Conservation (phyloP, 2,797 vertebrate species). For the Balearica regulorum region DNA sequence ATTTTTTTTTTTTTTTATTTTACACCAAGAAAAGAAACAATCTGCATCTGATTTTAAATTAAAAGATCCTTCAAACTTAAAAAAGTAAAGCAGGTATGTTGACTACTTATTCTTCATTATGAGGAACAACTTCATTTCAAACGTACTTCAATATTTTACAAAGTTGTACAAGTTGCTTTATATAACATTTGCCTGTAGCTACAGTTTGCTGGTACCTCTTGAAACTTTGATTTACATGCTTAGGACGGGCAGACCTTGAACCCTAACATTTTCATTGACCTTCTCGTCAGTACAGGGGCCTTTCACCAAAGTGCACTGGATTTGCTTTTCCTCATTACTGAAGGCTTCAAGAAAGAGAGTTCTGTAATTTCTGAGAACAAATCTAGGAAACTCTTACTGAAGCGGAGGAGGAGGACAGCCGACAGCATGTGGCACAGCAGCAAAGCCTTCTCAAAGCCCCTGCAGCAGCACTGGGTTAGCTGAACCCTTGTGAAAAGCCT, state of each 20-base stretch:
- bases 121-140: not conserved
- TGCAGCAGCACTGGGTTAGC: not conserved
- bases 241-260: not conserved
- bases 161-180: not conserved
- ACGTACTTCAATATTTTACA: not conserved
- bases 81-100: not conserved
- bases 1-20: not conserved
- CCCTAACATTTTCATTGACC: not conserved
- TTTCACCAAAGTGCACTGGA: not conserved
- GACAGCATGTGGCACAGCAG: not conserved
- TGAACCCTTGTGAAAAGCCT: not conserved
- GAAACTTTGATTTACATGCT: not conserved
- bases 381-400: not conserved
- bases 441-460: not conserved
- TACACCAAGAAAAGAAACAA: not conserved
- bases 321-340: not conserved
- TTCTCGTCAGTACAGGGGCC: not conserved
- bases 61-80: not conserved
- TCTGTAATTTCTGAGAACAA: not conserved
- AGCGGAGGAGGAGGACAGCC: not conserved
- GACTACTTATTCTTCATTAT: not conserved
- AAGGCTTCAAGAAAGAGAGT: not conserved
- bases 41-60: not conserved
- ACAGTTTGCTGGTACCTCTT: not conserved
- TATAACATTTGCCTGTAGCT: not conserved